These are phyloP conservation scores for Steinernema scapterisci DNA, from an alignment of 2,888 invertebrate species.

Conservation along the genomic window DNA sequence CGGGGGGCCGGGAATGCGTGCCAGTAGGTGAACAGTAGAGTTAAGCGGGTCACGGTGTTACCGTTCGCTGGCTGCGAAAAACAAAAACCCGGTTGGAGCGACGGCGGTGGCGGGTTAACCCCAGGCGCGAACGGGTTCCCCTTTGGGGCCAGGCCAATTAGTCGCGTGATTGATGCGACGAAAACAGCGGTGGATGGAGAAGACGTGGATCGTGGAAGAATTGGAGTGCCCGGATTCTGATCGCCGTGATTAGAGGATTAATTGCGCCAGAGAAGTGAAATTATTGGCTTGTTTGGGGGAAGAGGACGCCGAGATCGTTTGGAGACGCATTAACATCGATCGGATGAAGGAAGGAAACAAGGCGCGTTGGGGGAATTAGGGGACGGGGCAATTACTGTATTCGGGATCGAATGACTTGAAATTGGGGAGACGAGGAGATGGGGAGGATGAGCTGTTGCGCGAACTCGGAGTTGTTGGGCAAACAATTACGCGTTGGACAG, in stretches of 20 bases:
- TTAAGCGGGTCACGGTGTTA: conserved; percentile 29
- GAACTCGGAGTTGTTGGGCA: too few species aligned
- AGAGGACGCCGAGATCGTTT: too few species aligned
- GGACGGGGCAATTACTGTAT: too few species aligned
- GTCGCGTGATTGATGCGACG: conserved; percentile 25
- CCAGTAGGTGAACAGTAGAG: conserved; percentile 28
- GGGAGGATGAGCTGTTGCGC: too few species aligned
- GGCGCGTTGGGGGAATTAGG: too few species aligned
- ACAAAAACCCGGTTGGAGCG: conserved; percentile 28
- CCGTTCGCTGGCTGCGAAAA: conserved; percentile 17
- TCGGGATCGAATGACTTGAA: too few species aligned
- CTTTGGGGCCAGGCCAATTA: conserved; percentile 31
- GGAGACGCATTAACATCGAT: too few species aligned
- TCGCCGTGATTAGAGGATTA: background rate
- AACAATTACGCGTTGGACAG: too few species aligned
- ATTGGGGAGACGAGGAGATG: too few species aligned
- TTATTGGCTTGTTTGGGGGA: background rate
- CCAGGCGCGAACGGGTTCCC: conserved; percentile 16
- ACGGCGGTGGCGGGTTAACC: background rate
- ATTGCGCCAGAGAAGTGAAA: background rate
- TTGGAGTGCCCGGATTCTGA: background rate
- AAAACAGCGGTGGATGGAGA: conserved; percentile 18
- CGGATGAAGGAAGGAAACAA: too few species aligned
- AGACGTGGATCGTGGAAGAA: background rate
- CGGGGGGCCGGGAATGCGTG: background rate